These are phyloP conservation scores for Amphipoea oculea DNA, from an alignment of 2,888 invertebrate species.

Conservation along the genomic window DNA sequence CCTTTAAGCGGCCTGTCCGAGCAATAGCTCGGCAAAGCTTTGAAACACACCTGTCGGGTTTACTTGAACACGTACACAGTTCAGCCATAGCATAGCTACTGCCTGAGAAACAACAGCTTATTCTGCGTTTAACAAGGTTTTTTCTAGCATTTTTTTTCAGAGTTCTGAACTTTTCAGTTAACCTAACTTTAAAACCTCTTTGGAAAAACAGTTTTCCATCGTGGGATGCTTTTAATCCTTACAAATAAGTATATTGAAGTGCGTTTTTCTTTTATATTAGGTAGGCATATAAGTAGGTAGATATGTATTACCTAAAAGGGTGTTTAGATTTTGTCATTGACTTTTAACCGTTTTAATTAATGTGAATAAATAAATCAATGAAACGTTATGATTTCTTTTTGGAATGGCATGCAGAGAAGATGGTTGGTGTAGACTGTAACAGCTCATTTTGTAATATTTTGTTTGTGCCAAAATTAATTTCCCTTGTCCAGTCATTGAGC, in stretches of 20 bases:
- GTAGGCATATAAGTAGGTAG: neutral
- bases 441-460: neutral
- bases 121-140: neutral
- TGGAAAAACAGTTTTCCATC: neutral
- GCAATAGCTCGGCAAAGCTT: slow-evolving; percentile 19
- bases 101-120: neutral
- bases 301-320: too few species aligned
- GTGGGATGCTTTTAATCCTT: neutral
- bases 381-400: neutral
- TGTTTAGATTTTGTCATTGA: neutral
- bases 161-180: neutral
- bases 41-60: slow-evolving; percentile 1
- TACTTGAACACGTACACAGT: slow-evolving; percentile 9
- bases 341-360: neutral
- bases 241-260: neutral
- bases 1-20: neutral
- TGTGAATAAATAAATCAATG: neutral
- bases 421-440: too few species aligned
- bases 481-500: neutral
- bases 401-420: neutral
- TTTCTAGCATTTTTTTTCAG: neutral
- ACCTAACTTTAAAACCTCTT: neutral
- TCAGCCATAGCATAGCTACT: neutral
- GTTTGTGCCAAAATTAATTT: neutral
- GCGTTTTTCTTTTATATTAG: neutral